phyloP scores from a whole-genome alignment of 2,888 invertebrate genomes.

The Flexamia atlantica region DNA sequence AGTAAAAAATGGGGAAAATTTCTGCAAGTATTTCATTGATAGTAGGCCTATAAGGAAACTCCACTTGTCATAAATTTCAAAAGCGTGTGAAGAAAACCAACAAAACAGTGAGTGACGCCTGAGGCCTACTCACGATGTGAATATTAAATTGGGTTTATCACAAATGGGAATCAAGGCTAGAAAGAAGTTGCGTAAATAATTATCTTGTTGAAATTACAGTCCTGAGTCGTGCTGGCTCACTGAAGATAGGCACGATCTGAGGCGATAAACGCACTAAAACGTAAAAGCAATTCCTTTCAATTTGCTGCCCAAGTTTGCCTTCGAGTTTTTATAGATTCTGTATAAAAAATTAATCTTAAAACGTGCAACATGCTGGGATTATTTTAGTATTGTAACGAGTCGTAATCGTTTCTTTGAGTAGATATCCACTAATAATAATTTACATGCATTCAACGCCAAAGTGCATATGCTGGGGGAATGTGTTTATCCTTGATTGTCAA shows the following conservation, averaged over 20 bases:
- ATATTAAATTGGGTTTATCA: slow-evolving; percentile 53
- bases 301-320: neutral
- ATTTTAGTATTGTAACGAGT: too few species aligned
- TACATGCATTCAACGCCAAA: too few species aligned
- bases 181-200: slow-evolving; percentile 47
- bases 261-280: neutral
- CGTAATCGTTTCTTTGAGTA: too few species aligned
- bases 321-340: neutral
- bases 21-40: too few species aligned
- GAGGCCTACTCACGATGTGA: slow-evolving; percentile 19
- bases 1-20: too few species aligned
- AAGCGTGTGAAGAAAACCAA: neutral
- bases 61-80: neutral
- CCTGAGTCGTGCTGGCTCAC: slow-evolving; percentile 36
- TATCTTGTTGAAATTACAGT: slow-evolving; percentile 44
- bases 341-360: too few species aligned
- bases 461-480: too few species aligned
- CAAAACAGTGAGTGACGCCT: neutral
- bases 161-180: slow-evolving; percentile 40
- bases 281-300: slow-evolving; percentile 16
- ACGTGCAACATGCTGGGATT: too few species aligned
- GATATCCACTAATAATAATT: too few species aligned
- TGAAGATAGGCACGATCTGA: slow-evolving; percentile 26
- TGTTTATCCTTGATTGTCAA: too few species aligned
- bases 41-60: too few species aligned